phyloP scores from a whole-genome alignment of 2,888 invertebrate species.

The Tetheella fluctuosa region DNA sequence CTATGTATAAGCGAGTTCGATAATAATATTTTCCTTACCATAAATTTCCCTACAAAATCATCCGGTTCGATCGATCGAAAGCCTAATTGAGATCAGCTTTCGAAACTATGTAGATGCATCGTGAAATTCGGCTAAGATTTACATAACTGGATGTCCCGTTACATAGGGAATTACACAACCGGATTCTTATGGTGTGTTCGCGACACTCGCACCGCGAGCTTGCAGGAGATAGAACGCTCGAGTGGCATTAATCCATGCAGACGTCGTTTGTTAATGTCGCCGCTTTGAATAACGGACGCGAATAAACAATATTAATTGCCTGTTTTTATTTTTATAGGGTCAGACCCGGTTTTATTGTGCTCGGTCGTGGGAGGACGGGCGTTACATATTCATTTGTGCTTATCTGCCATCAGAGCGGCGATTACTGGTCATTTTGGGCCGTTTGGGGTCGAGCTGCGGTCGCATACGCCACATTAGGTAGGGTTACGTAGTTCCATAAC shows the following conservation, averaged over 20 bases:
- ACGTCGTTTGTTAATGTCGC: conserved; percentile 72
- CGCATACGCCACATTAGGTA: conserved; percentile 66
- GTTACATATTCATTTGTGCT: conserved; percentile 80
- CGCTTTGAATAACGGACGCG: conserved; percentile 75
- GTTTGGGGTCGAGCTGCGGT: conserved; percentile 53
- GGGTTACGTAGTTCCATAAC: conserved; percentile 45
- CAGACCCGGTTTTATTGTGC: conserved; percentile 67
- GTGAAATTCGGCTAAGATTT: conserved; percentile 81
- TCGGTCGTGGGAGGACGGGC: conserved; percentile 74
- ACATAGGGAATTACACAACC: conserved; percentile 79
- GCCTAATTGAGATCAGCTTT: conserved; percentile 72
- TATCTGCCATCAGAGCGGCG: conserved; percentile 74
- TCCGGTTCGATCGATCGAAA: conserved; percentile 53
- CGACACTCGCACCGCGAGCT: conserved; percentile 26
- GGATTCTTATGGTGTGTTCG: conserved; percentile 57
- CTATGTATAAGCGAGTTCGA: conserved; percentile 45
- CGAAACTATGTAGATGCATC: conserved; percentile 66
- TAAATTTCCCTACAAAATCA: conserved; percentile 38
- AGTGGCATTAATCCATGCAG: conserved; percentile 63
- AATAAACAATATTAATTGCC: conserved; percentile 81
- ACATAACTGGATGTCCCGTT: conserved; percentile 83
- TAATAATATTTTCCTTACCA: conserved; percentile 39
- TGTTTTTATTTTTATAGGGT: conserved; percentile 77
- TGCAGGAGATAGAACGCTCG: conserved; percentile 37
- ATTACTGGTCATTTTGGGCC: conserved; percentile 71